A percentile compares a stretch with the other conserved stretches of the same genome.
phyloP scores from a whole-genome alignment of 2,113 vertebrate genomes.

The Tursiops truncatus region DNA sequence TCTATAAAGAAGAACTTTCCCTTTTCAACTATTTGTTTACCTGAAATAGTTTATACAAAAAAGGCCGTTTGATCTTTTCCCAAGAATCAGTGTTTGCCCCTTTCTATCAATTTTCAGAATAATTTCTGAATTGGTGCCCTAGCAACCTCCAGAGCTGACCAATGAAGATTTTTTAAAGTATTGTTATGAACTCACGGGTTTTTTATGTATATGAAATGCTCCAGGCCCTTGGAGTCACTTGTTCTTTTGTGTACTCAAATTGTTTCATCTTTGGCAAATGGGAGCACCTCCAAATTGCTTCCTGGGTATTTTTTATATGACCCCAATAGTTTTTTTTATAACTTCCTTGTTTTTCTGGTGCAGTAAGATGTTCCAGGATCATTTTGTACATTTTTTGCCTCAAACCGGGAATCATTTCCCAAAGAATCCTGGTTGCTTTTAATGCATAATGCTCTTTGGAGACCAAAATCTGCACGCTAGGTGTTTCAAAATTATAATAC shows the following conservation, averaged over 20 bases:
- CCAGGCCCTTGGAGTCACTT: not conserved
- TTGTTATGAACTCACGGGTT: not conserved
- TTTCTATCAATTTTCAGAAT: not conserved
- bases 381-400: not conserved
- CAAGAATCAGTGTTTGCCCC: not conserved
- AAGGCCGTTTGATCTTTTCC: not conserved
- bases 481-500: not conserved
- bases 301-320: not conserved
- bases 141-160: not conserved
- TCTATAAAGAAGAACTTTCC: not conserved
- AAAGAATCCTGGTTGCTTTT: not conserved
- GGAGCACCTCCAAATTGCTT: not conserved
- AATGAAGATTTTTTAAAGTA: not conserved
- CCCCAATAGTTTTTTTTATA: not conserved
- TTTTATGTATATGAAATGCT: not conserved
- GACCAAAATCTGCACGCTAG: not conserved
- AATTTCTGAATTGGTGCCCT: not conserved
- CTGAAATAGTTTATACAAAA: not conserved
- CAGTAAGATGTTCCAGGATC: not conserved
- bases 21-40: slow-evolving; percentile 16
- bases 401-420: not conserved
- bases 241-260: not conserved
- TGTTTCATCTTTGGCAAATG: not conserved
- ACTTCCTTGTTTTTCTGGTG: not conserved
- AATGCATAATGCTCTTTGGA: not conserved